Conservation (phyloP, 2,797 vertebrate genomes). For the Sebastes minor region DNA sequence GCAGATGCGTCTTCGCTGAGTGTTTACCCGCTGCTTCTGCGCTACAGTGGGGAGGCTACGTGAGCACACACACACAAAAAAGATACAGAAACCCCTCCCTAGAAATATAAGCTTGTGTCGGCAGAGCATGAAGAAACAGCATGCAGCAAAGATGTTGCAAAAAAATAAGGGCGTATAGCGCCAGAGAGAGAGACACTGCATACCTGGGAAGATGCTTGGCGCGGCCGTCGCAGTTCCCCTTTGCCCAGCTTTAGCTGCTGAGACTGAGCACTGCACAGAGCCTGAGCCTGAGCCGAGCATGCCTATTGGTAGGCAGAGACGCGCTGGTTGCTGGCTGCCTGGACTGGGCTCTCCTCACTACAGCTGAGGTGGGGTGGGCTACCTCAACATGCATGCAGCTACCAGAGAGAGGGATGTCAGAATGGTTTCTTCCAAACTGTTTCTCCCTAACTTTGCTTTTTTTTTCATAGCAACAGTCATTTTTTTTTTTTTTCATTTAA, state of each 20-base stretch:
- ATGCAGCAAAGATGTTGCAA: conserved; percentile 42
- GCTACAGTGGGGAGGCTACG: conserved; percentile 51
- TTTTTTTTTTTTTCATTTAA: not conserved
- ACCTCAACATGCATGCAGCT: conserved; percentile 59
- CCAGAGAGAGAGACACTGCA: conserved; percentile 49
- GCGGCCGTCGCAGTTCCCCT: conserved; percentile 82
- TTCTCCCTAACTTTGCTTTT: conserved; percentile 73
- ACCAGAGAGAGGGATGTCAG: conserved; percentile 62
- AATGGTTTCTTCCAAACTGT: conserved; percentile 84
- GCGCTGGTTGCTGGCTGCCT: conserved; percentile 82
- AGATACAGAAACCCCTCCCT: conserved; percentile 69
- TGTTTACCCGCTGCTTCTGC: conserved; percentile 74
- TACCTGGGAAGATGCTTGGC: conserved; percentile 84
- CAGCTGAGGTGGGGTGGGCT: conserved; percentile 75
- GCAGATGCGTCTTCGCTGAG: conserved; percentile 75
- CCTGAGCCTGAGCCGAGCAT: conserved; percentile 80
- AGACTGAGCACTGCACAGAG: conserved; percentile 76
- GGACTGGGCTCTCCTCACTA: conserved; percentile 79
- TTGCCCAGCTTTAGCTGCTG: conserved; percentile 79
- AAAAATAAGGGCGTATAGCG: conserved; percentile 54
- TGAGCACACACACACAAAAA: conserved; percentile 29
- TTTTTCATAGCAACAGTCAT: conserved; percentile 72
- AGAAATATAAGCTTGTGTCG: conserved; percentile 37
- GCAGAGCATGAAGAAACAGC: conserved; percentile 10
- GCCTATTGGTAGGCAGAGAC: conserved; percentile 81